A percentile compares a stretch with the other conserved stretches of the same genome.
phyloP scores from a whole-genome alignment of 2,113 vertebrate species.

The Tamias sibiricus region DNA sequence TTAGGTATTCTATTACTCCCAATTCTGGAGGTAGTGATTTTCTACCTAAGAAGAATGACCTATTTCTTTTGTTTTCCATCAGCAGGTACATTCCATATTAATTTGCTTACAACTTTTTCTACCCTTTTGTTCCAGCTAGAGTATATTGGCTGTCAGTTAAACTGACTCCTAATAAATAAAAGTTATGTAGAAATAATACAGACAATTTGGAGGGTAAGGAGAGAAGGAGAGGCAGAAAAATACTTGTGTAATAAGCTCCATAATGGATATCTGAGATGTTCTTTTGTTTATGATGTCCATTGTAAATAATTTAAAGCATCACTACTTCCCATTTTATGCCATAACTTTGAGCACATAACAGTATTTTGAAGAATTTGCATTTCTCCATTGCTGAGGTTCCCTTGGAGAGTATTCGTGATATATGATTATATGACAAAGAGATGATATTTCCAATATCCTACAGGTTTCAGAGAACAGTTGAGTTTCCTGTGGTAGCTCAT shows the following conservation, averaged over 20 bases:
- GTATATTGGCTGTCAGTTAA: not conserved
- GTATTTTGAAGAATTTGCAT: not conserved
- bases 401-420: not conserved
- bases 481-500: not conserved
- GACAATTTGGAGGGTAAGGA: not conserved
- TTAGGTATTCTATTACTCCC: not conserved
- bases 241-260: not conserved
- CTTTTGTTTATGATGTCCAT: not conserved
- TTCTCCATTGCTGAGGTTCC: not conserved
- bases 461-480: not conserved
- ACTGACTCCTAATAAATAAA: not conserved
- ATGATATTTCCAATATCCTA: not conserved
- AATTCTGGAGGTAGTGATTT: constrained; percentile 3
- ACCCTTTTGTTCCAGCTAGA: constrained; percentile 9
- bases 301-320: not conserved
- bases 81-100: not conserved
- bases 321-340: not conserved
- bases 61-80: not conserved
- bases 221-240: not conserved
- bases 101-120: not conserved
- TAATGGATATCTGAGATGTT: not conserved
- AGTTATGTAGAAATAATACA: not conserved
- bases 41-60: not conserved
- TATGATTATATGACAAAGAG: not conserved
- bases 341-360: not conserved